Evolutionary conservation across 1,140 invertebrate genomes (phyloP).

Genomic region (Danaus melanippus): DNA sequence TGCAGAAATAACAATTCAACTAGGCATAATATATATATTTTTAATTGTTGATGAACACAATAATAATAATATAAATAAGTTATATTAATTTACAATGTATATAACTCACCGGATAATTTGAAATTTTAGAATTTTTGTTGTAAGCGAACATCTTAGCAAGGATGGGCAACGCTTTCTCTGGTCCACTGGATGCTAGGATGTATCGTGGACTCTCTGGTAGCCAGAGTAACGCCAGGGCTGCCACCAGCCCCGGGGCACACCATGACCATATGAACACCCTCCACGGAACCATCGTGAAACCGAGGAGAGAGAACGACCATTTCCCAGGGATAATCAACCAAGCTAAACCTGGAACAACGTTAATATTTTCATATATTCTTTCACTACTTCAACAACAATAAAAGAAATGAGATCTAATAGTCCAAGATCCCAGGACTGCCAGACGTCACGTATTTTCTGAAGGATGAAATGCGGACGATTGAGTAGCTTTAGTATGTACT

Average conservation of each 20-base stretch:
- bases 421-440: too few species aligned
- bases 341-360: conserved; percentile 69
- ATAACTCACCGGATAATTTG: conserved; percentile 42
- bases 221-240: conserved; percentile 67
- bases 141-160: conserved; percentile 75
- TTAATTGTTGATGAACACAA: too few species aligned
- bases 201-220: conserved; percentile 86
- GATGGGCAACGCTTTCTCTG: conserved; percentile 74
- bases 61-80: too few species aligned
- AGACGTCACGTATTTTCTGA: too few species aligned
- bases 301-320: conserved; percentile 49
- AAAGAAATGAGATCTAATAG: too few species aligned
- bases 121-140: conserved; percentile 31
- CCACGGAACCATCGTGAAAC: conserved; percentile 75
- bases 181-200: conserved; percentile 74
- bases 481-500: too few species aligned
- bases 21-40: too few species aligned
- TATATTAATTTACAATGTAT: not conserved
- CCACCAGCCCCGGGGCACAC: conserved; percentile 70
- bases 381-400: too few species aligned
- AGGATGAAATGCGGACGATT: too few species aligned
- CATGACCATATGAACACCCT: conserved; percentile 75
- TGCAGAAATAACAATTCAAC: too few species aligned
- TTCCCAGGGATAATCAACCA: conserved; percentile 76
- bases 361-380: too few species aligned